phyloP scores from a whole-genome alignment of 2,113 vertebrate genomes.

The Megaleporinus macrocephalus region DNA sequence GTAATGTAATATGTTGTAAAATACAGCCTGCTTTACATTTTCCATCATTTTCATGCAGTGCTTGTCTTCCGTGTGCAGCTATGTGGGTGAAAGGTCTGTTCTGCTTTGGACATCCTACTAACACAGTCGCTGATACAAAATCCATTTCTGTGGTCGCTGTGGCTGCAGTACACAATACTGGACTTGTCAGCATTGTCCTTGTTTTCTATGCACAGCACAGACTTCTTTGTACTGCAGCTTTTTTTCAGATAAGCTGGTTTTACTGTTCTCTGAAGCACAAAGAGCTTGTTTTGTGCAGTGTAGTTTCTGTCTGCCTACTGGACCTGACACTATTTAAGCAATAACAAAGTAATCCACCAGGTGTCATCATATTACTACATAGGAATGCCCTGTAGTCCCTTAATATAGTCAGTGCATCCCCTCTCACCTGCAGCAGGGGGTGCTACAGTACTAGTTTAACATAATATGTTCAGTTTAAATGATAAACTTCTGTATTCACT shows the following conservation, averaged over 20 bases:
- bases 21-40: too few relatives aligned
- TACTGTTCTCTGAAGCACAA: conserved; percentile 12
- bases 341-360: background rate
- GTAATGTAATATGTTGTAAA: too few relatives aligned
- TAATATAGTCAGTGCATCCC: background rate
- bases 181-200: background rate
- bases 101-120: background rate
- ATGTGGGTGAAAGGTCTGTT: background rate
- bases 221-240: background rate
- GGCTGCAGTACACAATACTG: background rate
- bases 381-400: background rate
- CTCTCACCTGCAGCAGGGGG: background rate
- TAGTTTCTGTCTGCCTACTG: background rate
- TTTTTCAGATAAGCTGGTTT: conserved; percentile 7
- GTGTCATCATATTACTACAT: background rate
- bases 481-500: too few relatives aligned
- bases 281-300: background rate
- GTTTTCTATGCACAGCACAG: background rate
- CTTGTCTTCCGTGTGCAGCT: background rate
- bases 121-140: background rate
- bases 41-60: too few relatives aligned
- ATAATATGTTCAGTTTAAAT: background rate
- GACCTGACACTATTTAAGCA: background rate
- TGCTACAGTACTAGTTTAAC: background rate
- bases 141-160: background rate